A percentile compares a stretch with the other conserved stretches of the same genome.
Evolutionary conservation across 2,113 vertebrate species (phyloP).

Genomic region (Salvelinus sp.): DNA sequence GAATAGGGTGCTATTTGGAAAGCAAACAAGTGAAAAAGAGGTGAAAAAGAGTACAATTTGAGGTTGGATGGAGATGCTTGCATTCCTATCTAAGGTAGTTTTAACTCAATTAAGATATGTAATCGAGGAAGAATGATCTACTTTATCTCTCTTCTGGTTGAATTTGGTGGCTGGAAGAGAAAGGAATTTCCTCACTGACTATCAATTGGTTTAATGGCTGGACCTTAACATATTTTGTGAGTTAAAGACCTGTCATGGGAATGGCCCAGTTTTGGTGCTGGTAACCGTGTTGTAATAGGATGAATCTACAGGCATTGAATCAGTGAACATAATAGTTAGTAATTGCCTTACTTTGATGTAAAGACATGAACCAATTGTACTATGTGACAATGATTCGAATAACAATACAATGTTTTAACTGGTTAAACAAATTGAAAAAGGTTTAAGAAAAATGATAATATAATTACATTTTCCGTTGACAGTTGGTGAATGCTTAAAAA

Average conservation of each 20-base stretch:
- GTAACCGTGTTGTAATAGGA: slow-evolving; percentile 20
- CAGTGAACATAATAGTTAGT: slow-evolving; percentile 29
- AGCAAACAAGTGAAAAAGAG: background rate
- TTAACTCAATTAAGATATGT: background rate
- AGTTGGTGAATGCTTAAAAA: no score
- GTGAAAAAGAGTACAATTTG: background rate
- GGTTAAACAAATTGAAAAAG: no score
- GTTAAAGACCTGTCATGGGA: slow-evolving; percentile 10
- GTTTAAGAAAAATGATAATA: no score
- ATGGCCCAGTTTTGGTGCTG: slow-evolving; percentile 17
- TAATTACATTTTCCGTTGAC: no score
- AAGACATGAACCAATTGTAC: no score
- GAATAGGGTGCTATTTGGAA: background rate
- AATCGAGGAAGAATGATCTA: slow-evolving; percentile 5
- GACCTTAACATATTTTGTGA: slow-evolving; percentile 27
- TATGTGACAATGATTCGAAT: no score
- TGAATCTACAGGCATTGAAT: slow-evolving; percentile 16
- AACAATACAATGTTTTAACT: no score
- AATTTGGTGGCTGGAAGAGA: slow-evolving; percentile 3
- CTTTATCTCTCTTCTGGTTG: background rate
- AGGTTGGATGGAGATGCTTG: slow-evolving; percentile 9
- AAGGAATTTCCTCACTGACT: slow-evolving; percentile 5
- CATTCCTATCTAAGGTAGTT: no score
- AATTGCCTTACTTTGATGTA: background rate
- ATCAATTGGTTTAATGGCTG: slow-evolving; percentile 24